These are phyloP conservation scores for Buceros bicornis DNA, from an alignment of 2,797 vertebrate species.

Conservation along the genomic window DNA sequence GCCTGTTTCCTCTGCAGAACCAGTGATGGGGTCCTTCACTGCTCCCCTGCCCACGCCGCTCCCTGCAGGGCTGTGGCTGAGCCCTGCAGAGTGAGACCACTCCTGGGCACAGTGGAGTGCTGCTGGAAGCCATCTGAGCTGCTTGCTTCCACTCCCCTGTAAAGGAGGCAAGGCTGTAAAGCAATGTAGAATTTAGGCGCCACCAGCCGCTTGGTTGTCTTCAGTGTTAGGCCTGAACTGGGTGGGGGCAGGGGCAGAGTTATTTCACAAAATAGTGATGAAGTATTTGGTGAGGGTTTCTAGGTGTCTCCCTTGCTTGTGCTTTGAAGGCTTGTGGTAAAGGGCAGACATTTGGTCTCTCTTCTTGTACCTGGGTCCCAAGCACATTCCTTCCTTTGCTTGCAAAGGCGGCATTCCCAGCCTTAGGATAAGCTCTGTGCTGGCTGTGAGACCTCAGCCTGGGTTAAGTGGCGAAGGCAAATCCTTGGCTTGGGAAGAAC, in stretches of 20 bases:
- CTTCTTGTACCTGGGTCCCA: neutral
- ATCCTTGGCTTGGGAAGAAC: slow-evolving; percentile 65
- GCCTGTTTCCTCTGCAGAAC: neutral
- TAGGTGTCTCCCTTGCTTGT: neutral
- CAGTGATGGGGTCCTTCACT: neutral
- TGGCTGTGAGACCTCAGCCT: neutral
- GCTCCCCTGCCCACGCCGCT: neutral
- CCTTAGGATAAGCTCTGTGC: neutral
- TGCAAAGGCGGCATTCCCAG: neutral
- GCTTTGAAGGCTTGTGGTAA: neutral
- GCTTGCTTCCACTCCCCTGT: neutral
- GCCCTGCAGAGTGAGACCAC: neutral
- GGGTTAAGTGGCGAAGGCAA: slow-evolving; percentile 53
- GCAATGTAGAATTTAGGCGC: neutral
- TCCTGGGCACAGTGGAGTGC: neutral
- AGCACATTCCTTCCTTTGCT: neutral
- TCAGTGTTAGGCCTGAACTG: neutral
- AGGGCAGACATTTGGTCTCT: neutral
- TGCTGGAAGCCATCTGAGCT: neutral
- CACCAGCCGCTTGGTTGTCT: neutral
- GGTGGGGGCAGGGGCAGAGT: neutral
- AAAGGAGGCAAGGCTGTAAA: neutral
- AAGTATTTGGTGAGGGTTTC: neutral
- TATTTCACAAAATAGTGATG: neutral
- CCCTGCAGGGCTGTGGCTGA: neutral